Evolutionary conservation across 2,888 invertebrate species (phyloP).

Genomic region (Caenorhabditis wallacei): DNA sequence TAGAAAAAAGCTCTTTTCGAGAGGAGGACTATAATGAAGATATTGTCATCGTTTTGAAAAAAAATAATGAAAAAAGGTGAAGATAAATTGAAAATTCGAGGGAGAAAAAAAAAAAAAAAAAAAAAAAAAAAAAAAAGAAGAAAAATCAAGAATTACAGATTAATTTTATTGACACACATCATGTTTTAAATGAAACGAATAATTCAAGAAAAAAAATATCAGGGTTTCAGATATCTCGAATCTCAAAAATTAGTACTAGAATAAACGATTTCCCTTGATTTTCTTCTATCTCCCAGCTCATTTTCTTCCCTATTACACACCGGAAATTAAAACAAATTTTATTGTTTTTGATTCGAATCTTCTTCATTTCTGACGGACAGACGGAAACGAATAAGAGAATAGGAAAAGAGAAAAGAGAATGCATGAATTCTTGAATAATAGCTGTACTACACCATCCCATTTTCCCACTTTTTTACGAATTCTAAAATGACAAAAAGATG

Average conservation of each 20-base stretch:
- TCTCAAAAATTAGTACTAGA: too few relatives aligned
- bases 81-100: not conserved
- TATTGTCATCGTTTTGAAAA: not conserved
- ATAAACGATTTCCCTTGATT: too few relatives aligned
- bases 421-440: slow-evolving; percentile 54
- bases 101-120: not conserved
- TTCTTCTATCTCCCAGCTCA: not conserved
- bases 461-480: slow-evolving; percentile 24
- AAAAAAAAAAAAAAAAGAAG: not conserved
- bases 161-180: too few relatives aligned
- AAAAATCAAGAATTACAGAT: too few relatives aligned
- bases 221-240: too few relatives aligned
- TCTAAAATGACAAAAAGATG: slow-evolving; percentile 21
- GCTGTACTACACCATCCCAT: slow-evolving; percentile 28
- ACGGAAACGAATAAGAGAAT: slow-evolving; percentile 17
- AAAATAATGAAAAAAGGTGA: not conserved
- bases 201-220: too few relatives aligned
- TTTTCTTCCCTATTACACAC: not conserved
- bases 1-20: not conserved
- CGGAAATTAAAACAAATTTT: slow-evolving; percentile 43
- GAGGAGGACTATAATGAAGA: not conserved
- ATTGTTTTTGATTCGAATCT: slow-evolving; percentile 44
- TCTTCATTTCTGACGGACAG: not conserved
- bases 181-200: too few relatives aligned
- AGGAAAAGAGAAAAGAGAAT: slow-evolving; percentile 6